A percentile compares a stretch with the other conserved stretches of the same genome.
phyloP scores from a whole-genome alignment of 2,888 invertebrate genomes.

The Nemapogon koenigi region DNA sequence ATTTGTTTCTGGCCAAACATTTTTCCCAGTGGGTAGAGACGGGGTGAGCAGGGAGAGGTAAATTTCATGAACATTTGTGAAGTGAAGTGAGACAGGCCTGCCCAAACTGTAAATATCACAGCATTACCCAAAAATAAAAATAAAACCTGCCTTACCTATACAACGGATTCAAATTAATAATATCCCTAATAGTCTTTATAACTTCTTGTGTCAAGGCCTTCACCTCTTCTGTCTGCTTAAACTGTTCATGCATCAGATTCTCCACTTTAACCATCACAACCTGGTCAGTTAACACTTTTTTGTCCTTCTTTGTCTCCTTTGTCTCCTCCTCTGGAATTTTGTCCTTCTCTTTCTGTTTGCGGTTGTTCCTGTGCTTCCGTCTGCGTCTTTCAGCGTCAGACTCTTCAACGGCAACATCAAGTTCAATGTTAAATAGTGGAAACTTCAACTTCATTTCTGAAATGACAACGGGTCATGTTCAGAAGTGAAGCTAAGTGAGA shows the following conservation, averaged over 20 bases:
- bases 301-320: slow-evolving; percentile 16
- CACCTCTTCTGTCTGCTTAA: slow-evolving; percentile 91
- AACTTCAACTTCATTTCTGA: slow-evolving; percentile 80
- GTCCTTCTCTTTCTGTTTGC: slow-evolving; percentile 24
- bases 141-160: slow-evolving; percentile 73
- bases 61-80: no score
- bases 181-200: slow-evolving; percentile 96
- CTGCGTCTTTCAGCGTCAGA: slow-evolving; percentile 65
- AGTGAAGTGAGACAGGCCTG: no score
- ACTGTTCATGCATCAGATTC: slow-evolving; percentile 88
- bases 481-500: slow-evolving; percentile 49
- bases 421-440: slow-evolving; percentile 82
- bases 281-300: slow-evolving; percentile 30
- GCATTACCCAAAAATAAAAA: no score
- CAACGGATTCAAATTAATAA: slow-evolving; percentile 95
- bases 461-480: slow-evolving; percentile 39
- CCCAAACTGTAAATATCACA: no score
- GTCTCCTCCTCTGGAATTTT: slow-evolving; percentile 16
- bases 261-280: slow-evolving; percentile 94
- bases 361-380: slow-evolving; percentile 46
- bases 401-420: slow-evolving; percentile 84
- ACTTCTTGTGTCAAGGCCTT: slow-evolving; percentile 97
- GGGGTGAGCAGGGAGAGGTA: no score
- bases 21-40: no score
- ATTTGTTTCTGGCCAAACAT: no score